Evolutionary conservation across 2,888 invertebrate species (phyloP), one percentile per base, ranked within the genome.

Genomic region (Lasiommata megera): DNA sequence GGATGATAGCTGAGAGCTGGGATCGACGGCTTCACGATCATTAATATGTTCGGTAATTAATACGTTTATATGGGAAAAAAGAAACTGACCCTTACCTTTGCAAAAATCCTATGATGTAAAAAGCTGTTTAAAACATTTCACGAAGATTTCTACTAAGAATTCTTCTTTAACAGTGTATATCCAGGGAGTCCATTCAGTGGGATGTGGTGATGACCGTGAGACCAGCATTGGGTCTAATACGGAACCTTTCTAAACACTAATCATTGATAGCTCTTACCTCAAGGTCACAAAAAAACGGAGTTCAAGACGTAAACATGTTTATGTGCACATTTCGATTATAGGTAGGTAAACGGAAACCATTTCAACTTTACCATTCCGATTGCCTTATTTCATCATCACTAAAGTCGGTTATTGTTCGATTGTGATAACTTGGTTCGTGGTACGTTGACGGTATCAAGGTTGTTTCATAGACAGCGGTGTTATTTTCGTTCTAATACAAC

Each of bases 251-350:
- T 34, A n/a, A 48, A 50, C 37, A 37, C 17, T 14, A 50, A 37
- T 37, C 50, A 50, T 28, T 50, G 50, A 50, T 50, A 50, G 37
- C 50, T 37, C 50, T 50, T 50, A 50, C 37, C 50, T 28, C 37
- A 50, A 50, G 50, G 50, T 37, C 7, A 28, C 18, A 37, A 14
- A 28, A 50, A 37, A 50, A 37, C 12, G 11, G 5, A 16, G 7
- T n/a, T 17, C 50, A 28, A 23, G 6, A 31, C 23, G 48, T 54
- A 59, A 62, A 59, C 61, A 56, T 62, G 59, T 62, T 59, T 59
- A 50, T 48, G 34, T 54, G 37, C 41, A 16, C 53, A 44, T 41
- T 48, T 34, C 34, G 41, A 48, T 55, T 55, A 40, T 47, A 23
- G 23, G 23, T 23, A 23, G 23, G 23, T 23, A 41, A n/a, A 34